Conservation (phyloP, 2,888 invertebrate genomes). For the Shargacucullia verbasci region DNA sequence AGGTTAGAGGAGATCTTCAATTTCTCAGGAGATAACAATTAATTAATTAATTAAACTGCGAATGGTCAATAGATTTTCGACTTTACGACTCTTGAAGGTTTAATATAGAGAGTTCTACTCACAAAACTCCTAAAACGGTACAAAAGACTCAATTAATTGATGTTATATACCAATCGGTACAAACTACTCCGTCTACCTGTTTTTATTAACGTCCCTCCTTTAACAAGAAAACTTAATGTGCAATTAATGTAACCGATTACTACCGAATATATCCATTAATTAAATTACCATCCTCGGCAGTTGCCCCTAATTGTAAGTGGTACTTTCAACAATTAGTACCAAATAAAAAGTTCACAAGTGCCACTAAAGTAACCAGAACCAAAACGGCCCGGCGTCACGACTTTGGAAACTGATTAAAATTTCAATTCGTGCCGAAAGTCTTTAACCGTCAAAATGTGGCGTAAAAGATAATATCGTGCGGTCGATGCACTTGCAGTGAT, state of each 20-base stretch:
- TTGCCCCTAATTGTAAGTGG: conserved; percentile 26
- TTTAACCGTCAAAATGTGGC: conserved; percentile 77
- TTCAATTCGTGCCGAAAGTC: conserved; percentile 78
- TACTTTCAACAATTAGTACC: conserved; percentile 53
- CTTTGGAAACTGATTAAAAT: conserved; percentile 75
- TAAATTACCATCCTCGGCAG: conserved; percentile 21
- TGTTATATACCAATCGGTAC: not conserved
- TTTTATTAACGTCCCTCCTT: conserved; percentile 1
- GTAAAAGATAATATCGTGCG: conserved; percentile 78
- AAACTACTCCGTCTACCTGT: conserved; percentile 11
- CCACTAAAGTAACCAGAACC: conserved; percentile 46
- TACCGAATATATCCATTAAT: conserved; percentile 25
- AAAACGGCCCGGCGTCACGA: conserved; percentile 69
- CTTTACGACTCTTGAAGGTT: no score
- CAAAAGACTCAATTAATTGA: conserved; percentile 10
- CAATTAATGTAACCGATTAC: conserved; percentile 47
- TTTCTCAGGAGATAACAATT: no score
- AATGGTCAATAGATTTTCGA: no score
- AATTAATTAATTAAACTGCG: no score
- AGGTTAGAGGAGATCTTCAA: no score
- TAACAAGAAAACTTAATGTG: conserved; percentile 16
- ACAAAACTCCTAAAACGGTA: not conserved
- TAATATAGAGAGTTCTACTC: no score
- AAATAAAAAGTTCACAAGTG: conserved; percentile 52
- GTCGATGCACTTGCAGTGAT: conserved; percentile 72